Percentiles rank a stretch among this genome's conserved stretches.
Evolutionary conservation across 2,888 invertebrate genomes (phyloP).

Genomic region (Icerya purchasi): DNA sequence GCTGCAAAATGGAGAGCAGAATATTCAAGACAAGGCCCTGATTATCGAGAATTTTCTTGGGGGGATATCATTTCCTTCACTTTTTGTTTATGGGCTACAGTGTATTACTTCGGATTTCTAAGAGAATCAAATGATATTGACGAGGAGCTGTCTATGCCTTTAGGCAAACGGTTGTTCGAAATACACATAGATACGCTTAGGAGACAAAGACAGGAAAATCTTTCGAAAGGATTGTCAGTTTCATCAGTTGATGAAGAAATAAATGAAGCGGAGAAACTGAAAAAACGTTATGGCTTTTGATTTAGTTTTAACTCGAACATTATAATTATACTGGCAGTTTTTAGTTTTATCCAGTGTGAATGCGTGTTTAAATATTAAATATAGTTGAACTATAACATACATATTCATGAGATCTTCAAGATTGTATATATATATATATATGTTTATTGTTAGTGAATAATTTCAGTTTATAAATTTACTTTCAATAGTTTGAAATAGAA

Average conservation of each 20-base stretch:
- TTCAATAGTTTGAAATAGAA: no score
- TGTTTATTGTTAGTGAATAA: no score
- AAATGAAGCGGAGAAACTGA: not conserved
- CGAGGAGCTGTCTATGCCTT: not conserved
- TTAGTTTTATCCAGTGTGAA: no score
- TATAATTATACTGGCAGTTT: no score
- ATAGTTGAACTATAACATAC: no score
- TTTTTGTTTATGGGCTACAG: not conserved
- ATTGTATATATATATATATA: no score
- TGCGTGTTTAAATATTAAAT: no score
- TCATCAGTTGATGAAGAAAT: not conserved
- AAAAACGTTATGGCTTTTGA: not conserved
- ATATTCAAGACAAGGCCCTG: not conserved
- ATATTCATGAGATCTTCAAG: no score
- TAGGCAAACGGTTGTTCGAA: not conserved
- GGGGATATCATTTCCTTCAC: not conserved
- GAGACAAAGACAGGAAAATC: not conserved
- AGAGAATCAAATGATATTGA: not conserved
- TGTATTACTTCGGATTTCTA: not conserved
- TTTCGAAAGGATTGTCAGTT: not conserved
- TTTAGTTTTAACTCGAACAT: no score
- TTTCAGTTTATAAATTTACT: no score
- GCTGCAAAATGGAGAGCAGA: not conserved
- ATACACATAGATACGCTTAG: not conserved
- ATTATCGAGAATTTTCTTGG: not conserved